These are phyloP conservation scores for Pseudoips prasinana DNA, from an alignment of 2,888 invertebrate genomes.

Conservation along the genomic window DNA sequence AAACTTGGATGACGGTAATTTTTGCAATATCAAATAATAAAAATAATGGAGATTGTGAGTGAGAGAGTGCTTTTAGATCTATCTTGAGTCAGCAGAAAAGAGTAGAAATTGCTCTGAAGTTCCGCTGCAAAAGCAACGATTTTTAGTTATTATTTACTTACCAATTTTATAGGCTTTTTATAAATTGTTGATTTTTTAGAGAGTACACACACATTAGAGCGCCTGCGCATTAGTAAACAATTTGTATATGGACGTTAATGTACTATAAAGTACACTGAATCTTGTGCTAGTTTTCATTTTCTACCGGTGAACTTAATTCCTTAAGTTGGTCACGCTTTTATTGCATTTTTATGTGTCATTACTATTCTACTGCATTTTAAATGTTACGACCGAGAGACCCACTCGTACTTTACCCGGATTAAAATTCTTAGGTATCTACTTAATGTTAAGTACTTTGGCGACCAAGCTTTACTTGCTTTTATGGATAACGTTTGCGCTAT, in stretches of 20 bases:
- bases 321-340: conserved; percentile 31
- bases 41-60: no score
- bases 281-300: conserved; percentile 35
- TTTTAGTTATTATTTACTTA: conserved; percentile 39
- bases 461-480: no score
- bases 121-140: no score
- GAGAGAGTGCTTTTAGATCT: no score
- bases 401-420: conserved; percentile 1
- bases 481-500: no score
- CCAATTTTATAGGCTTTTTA: conserved; percentile 22
- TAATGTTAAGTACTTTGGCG: no score
- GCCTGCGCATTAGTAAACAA: conserved; percentile 17
- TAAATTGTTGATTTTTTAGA: conserved; percentile 4
- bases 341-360: conserved; percentile 27
- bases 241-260: conserved; percentile 27
- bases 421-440: no score
- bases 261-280: conserved; percentile 20
- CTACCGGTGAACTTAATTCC: conserved; percentile 25
- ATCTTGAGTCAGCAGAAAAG: no score
- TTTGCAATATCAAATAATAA: no score
- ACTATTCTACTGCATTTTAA: conserved; percentile 26
- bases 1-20: no score
- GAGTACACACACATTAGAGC: conserved; percentile 20
- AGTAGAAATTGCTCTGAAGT: no score
- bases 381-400: conserved; percentile 9